Conservation (phyloP, 1,140 invertebrate species). For the Bicyclus anynana region DNA sequence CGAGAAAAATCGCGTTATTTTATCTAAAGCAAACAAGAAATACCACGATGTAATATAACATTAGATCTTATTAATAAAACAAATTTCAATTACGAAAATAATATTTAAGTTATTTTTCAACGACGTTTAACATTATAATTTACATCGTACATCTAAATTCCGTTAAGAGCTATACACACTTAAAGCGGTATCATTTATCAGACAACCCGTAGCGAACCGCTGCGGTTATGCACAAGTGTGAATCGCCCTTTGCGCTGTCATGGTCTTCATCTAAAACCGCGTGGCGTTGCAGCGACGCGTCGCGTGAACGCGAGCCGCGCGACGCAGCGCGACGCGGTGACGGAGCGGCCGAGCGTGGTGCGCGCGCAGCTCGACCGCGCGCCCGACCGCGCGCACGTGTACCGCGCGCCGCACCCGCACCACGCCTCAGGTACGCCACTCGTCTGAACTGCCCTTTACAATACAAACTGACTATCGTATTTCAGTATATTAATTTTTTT, state of each 20-base stretch:
- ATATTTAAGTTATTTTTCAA: too few species aligned
- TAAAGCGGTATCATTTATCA: too few species aligned
- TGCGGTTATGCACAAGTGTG: neutral
- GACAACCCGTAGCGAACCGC: too few species aligned
- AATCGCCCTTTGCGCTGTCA: neutral
- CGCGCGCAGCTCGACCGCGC: slow-evolving; percentile 68
- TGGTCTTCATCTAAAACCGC: slow-evolving; percentile 1
- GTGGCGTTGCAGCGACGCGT: slow-evolving; percentile 55
- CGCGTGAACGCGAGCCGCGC: slow-evolving; percentile 53
- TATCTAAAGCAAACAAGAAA: too few species aligned
- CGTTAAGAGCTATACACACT: too few species aligned
- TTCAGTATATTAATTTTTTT: neutral
- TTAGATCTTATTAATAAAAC: too few species aligned
- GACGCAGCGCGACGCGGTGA: slow-evolving; percentile 39
- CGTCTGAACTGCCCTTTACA: neutral
- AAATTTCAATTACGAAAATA: too few species aligned
- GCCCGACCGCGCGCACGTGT: slow-evolving; percentile 62
- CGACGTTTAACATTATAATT: too few species aligned
- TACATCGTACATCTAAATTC: too few species aligned
- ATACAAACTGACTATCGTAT: slow-evolving; percentile 4
- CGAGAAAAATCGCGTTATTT: too few species aligned
- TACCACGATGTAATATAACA: too few species aligned
- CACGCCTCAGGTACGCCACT: slow-evolving; percentile 65
- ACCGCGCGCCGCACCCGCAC: slow-evolving; percentile 59
- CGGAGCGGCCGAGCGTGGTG: slow-evolving; percentile 69